Evolutionary conservation across 1,140 invertebrate genomes (phyloP).

Genomic region (Lordiphosa mommai): DNA sequence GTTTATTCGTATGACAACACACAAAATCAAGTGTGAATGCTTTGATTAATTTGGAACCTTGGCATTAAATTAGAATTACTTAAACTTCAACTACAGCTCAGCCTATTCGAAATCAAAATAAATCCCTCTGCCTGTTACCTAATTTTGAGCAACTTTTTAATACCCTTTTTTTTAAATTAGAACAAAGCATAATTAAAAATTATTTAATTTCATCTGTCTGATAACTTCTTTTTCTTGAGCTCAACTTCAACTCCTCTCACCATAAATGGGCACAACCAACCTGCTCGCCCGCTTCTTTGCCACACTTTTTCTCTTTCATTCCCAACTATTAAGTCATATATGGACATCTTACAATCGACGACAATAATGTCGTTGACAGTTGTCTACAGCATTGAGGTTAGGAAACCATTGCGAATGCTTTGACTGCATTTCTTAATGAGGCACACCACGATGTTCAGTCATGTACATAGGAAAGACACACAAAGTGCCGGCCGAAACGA

Average conservation of each 20-base stretch:
- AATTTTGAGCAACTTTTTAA: no score
- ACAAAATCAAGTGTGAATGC: no score
- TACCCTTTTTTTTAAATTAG: no score
- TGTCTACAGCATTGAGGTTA: constrained; percentile 61
- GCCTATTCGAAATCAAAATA: no score
- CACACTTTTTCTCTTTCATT: constrained; percentile 35
- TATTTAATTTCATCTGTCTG: no score
- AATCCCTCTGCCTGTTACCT: no score
- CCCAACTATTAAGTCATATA: constrained; percentile 47
- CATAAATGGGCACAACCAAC: constrained; percentile 43
- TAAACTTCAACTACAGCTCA: no score
- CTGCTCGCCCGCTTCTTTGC: constrained; percentile 46
- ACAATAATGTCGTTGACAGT: constrained; percentile 8
- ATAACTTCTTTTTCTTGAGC: no score
- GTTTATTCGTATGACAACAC: no score
- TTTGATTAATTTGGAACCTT: no score
- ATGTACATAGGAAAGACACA: constrained; percentile 15
- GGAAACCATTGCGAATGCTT: constrained; percentile 54
- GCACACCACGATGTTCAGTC: constrained; percentile 46
- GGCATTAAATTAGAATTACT: no score
- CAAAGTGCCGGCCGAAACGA: constrained; percentile 25
- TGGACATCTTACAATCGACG: constrained; percentile 41
- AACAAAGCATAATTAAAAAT: no score
- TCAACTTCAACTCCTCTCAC: background rate
- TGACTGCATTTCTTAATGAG: constrained; percentile 47